Evolutionary conservation across 2,797 vertebrate genomes (phyloP).

Genomic region (Melanogrammus aeglefinus): DNA sequence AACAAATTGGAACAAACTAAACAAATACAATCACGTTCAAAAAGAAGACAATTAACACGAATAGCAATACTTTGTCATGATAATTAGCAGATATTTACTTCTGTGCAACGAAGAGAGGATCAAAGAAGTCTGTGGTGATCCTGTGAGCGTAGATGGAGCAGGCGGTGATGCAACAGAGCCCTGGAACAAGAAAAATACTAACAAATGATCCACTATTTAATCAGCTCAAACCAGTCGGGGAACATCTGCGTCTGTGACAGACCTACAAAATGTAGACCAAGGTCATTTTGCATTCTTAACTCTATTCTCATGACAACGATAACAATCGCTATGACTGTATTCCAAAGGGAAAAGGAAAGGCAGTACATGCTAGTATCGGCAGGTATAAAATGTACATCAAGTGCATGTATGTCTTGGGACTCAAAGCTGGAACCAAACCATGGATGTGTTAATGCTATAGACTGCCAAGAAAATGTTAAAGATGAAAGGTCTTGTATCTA

Average conservation of each 20-base stretch:
- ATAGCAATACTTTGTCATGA: background rate
- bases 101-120: slow-evolving; percentile 89
- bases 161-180: slow-evolving; percentile 86
- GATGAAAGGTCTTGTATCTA: background rate
- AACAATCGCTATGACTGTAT: no score
- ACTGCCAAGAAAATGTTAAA: background rate
- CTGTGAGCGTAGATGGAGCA: slow-evolving; percentile 95
- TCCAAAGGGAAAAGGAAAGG: no score
- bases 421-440: no score
- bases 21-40: background rate
- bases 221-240: background rate
- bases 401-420: no score
- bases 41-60: background rate
- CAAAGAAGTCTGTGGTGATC: slow-evolving; percentile 96
- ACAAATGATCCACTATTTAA: background rate
- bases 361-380: no score
- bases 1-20: background rate
- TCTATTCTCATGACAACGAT: no score
- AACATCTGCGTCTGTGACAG: background rate
- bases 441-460: no score
- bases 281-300: no score
- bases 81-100: slow-evolving; percentile 80
- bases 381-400: no score
- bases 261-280: background rate
- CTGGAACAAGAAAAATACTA: slow-evolving; percentile 59